Percentiles rank a stretch among this genome's conserved stretches.
phyloP scores from a whole-genome alignment of 1,140 invertebrate genomes.

The Lasioglossum albipes region DNA sequence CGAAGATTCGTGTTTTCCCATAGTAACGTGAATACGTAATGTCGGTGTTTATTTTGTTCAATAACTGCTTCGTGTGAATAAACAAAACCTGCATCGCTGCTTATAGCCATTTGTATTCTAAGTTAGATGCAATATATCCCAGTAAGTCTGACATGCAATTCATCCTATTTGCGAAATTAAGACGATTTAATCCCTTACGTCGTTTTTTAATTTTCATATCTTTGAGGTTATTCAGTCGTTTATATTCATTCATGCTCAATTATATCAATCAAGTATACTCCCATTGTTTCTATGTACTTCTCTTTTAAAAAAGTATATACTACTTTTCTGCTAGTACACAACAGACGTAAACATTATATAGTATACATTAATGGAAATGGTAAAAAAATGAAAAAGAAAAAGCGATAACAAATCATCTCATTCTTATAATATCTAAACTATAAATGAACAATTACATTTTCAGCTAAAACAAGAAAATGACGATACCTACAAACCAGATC shows the following conservation, averaged over 20 bases:
- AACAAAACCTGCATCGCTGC: not conserved
- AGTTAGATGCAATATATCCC: slow-evolving; percentile 65
- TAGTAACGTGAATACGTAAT: not conserved
- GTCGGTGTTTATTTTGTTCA: slow-evolving; percentile 28
- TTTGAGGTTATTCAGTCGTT: slow-evolving; percentile 22
- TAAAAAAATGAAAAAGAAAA: no score
- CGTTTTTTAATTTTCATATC: not conserved
- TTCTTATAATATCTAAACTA: not conserved
- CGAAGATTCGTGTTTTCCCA: not conserved
- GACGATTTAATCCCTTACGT: not conserved
- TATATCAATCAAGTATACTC: no score
- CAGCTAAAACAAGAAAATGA: slow-evolving; percentile 64
- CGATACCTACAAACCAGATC: slow-evolving; percentile 34
- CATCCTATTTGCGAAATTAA: not conserved
- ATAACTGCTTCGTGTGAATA: not conserved
- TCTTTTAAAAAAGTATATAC: not conserved
- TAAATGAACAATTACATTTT: slow-evolving; percentile 40
- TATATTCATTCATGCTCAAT: not conserved
- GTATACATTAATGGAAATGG: no score
- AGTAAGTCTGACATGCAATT: slow-evolving; percentile 53
- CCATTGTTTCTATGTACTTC: no score
- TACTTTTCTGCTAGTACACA: not conserved
- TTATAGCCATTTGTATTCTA: not conserved
- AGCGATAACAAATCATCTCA: no score
- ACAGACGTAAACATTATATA: no score